Conservation (phyloP, 2,888 invertebrate species). For the Lamproptera curius region DNA sequence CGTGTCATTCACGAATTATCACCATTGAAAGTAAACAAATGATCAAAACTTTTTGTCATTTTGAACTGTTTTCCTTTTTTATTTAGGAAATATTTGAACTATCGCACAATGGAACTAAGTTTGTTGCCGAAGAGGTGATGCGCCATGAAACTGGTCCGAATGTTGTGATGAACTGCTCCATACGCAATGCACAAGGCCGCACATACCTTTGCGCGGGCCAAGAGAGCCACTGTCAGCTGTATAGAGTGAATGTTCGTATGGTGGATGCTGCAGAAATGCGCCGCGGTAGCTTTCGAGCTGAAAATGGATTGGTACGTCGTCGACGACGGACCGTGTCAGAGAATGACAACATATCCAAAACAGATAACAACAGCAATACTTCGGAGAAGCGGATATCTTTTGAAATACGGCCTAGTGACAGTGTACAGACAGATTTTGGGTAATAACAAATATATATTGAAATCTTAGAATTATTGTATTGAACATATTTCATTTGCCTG, state of each 20-base stretch:
- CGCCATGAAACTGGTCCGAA: constrained; percentile 92
- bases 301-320: constrained; percentile 65
- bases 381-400: constrained; percentile 83
- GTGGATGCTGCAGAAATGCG: constrained; percentile 77
- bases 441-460: constrained; percentile 47
- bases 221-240: constrained; percentile 93
- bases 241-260: constrained; percentile 82
- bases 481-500: no score
- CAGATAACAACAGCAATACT: constrained; percentile 59
- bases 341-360: constrained; percentile 70
- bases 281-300: constrained; percentile 72
- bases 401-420: constrained; percentile 86
- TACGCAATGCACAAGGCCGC: constrained; percentile 83
- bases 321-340: constrained; percentile 74
- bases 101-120: constrained; percentile 88
- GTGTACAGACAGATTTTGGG: constrained; percentile 92
- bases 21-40: no score
- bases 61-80: no score
- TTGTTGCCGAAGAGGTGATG: constrained; percentile 92
- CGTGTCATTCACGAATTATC: no score
- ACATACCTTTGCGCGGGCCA: constrained; percentile 93
- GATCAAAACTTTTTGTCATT: no score
- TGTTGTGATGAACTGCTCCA: constrained; percentile 95
- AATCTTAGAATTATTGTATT: no score
- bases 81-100: constrained; percentile 95